These are phyloP conservation scores for zebrafish (Danio rerio) DNA, from an alignment of 2,113 vertebrate genomes.

Conservation along the genomic window GRCz12tu NC_133182.1:50445001-50445500, in stretches of 20 bases:
- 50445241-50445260: neutral
- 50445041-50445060: constrained; percentile 68
- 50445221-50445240: neutral
- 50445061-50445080: constrained; percentile 63
- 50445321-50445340: too few species aligned
- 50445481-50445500: too few species aligned
- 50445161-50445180: constrained; percentile 34
- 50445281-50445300: too few species aligned
- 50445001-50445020: constrained; percentile 44
- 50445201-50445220: neutral
- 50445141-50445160: constrained; percentile 47
- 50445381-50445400: too few species aligned
- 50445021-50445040: constrained; percentile 59
- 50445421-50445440: too few species aligned
- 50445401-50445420: too few species aligned
- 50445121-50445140: constrained; percentile 49
- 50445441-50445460: too few species aligned
- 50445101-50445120: constrained; percentile 62
- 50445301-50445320: too few species aligned
- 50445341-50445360: too few species aligned
- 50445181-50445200: neutral
- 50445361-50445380: too few species aligned
- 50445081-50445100: constrained; percentile 60
- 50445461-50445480: too few species aligned
- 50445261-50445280: too few species aligned